Base-by-base conservation (phyloP, 2,888 invertebrate species). In the Zygothrica quintamaculata region DNA sequence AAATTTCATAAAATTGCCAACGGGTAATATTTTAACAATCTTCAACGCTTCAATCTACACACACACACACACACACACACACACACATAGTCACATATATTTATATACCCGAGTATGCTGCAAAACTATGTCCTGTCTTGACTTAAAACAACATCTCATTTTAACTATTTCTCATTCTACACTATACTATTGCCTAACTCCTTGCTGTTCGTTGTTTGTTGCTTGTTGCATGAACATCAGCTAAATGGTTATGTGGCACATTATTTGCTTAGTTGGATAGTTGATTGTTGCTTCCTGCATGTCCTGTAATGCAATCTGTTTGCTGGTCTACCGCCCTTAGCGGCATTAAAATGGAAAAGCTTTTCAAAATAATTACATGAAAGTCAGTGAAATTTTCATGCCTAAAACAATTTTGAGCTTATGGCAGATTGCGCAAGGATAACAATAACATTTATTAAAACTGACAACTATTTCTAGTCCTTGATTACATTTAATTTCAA, bases 321-420 rank as follows among this genome's bases (percentile, higher is more conserved):
- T 66, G 69, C 70, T 46, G 60, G 69, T 47, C 61, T 47, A 53
- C 48, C 48, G 82, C 64, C 77, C 68, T 77, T 36, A 65, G 66
- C 62, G 53, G 64, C 57, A 62, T 48, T 62, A 55, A 66, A n/a
- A n/a, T n/a, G 59, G 57, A 65, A 74, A 78, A 78, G 82, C 70
- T 78, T 71, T 82, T 79, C 67, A 79, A 82, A 76, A 82, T 82
- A 78, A 78, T 78, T 78, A 82, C 71, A 76, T 62, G 65, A 65
- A 82, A 82, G 74, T 55, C 57, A 62, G 57, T 42, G 57, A 40
- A 66, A 57, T 57, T 62, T 66, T 51, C 44, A 53, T 50, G 64
- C 50, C 39, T 58, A 25, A 55, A 55, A 47, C 44, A 12, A 15
- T 31, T 33, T 39, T 7, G 7, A 11, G 18, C 50, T 48, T 34